Evolutionary conservation across 2,888 invertebrate genomes (phyloP).

Genomic region (Osedax frankpressi): DNA sequence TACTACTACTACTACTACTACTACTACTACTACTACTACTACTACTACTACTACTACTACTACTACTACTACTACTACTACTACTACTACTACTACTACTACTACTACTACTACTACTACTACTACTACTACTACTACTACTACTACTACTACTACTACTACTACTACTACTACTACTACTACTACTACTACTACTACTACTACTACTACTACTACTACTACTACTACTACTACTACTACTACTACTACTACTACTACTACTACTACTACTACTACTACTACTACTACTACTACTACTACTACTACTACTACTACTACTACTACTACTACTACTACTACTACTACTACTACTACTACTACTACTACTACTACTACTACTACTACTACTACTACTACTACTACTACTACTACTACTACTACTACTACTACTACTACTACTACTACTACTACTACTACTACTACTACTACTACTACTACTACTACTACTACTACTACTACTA

Average conservation of each 20-base stretch:
- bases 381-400: not conserved
- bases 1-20: constrained; percentile 6
- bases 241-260: constrained; percentile 24
- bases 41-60: constrained; percentile 1
- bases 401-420: constrained; percentile 2
- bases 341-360: not conserved
- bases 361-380: not conserved
- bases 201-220: constrained; percentile 24
- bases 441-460: not conserved
- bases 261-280: constrained; percentile 19
- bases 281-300: constrained; percentile 16
- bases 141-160: constrained; percentile 2
- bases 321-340: not conserved
- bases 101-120: not conserved
- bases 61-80: constrained; percentile 4
- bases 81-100: constrained; percentile 1
- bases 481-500: constrained; percentile 1
- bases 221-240: constrained; percentile 23
- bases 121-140: not conserved
- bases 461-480: constrained; percentile 1
- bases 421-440: not conserved
- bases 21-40: constrained; percentile 8
- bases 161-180: constrained; percentile 6
- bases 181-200: constrained; percentile 2
- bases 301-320: not conserved